Base-by-base conservation (phyloP, 2,797 vertebrate species). In the Sphenopsis melanotis region DNA sequence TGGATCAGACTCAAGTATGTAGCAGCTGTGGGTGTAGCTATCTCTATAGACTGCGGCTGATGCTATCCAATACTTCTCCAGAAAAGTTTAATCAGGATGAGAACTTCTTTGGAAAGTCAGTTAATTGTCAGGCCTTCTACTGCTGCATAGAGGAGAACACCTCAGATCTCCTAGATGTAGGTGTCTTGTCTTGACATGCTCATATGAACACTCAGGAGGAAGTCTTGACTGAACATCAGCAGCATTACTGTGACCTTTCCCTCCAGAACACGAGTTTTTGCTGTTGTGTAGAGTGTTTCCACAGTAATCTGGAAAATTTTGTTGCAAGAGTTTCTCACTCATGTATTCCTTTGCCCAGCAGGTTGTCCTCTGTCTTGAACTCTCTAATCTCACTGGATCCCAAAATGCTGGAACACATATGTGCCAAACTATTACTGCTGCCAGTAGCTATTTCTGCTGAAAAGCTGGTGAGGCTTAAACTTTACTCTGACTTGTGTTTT, bases 1-100 rank as follows among this genome's bases (percentile, higher is more conserved):
- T 88, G 85, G 93, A 94, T 95, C 69, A 91, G 57, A 81, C 70
- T 91, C 94, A 96, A 94, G 57, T 75, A 95, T 83, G 65, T 37
- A 93, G 85, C 75, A 93, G 36, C 69, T 94, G 90, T 2, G 37
- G 61, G 50, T 90, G 80, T 81, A 94, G 70, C 72, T 86, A 55
- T 47, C 63, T 86, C 90, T 86, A 86, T 8, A 88, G 80, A 76
- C 22, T 81, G 80, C 79, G 91, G 80, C 55, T 94, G 68, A 91
- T 78, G 72, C 63, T 90, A 78, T 47, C 37, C 83, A 9, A 22
- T 71, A 78, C 68, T 93, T 94, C 53, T 81, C 30, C 49, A 75
- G 79, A 93, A 81, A n/a, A 95, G 21, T 64, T 88, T 75, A 75
- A 86, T 78, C 46, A 61, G 76, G 53, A 86, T 61, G n/a, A 83